Percentiles rank a stretch among this genome's conserved stretches.
Evolutionary conservation across 2,888 invertebrate genomes (phyloP).

Genomic region (Drosophila nr. fundita): DNA sequence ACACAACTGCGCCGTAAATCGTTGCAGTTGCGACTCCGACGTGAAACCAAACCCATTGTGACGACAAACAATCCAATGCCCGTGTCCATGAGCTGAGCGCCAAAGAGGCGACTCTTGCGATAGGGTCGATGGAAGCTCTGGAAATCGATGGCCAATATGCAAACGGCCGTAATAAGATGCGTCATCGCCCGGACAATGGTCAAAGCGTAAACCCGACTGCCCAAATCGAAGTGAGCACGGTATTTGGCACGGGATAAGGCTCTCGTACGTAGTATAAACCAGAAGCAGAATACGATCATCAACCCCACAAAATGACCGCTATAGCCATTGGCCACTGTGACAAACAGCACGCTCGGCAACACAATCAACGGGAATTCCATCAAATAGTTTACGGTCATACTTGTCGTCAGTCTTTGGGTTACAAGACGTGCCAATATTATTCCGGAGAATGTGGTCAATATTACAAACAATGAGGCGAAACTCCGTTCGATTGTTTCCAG

Average conservation of each 20-base stretch:
- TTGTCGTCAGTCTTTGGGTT: conserved; percentile 33
- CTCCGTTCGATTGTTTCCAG: conserved; percentile 59
- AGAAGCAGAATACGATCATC: conserved; percentile 22
- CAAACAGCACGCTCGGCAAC: conserved; percentile 86
- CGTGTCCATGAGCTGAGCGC: conserved; percentile 96
- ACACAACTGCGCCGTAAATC: conserved; percentile 69
- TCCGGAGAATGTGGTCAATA: conserved; percentile 68
- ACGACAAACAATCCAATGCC: conserved; percentile 96
- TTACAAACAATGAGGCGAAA: conserved; percentile 66
- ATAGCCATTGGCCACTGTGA: conserved; percentile 86
- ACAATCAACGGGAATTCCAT: conserved; percentile 87
- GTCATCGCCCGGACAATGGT: conserved; percentile 90
- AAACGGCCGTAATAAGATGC: conserved; percentile 91
- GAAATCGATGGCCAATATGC: conserved; percentile 98
- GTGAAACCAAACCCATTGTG: conserved; percentile 92
- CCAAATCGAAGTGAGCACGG: conserved; percentile 61
- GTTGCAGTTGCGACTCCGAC: conserved; percentile 82
- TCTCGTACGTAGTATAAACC: conserved; percentile 37
- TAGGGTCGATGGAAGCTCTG: conserved; percentile 92
- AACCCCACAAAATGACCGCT: conserved; percentile 50
- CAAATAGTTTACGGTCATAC: conserved; percentile 71
- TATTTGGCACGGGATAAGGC: conserved; percentile 39
- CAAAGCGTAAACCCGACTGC: conserved; percentile 85
- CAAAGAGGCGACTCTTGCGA: conserved; percentile 94
- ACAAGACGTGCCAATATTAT: conserved; percentile 64